Evolutionary conservation across 2,113 vertebrate genomes (phyloP).

Genomic region (Ivindomyrus marchei): DNA sequence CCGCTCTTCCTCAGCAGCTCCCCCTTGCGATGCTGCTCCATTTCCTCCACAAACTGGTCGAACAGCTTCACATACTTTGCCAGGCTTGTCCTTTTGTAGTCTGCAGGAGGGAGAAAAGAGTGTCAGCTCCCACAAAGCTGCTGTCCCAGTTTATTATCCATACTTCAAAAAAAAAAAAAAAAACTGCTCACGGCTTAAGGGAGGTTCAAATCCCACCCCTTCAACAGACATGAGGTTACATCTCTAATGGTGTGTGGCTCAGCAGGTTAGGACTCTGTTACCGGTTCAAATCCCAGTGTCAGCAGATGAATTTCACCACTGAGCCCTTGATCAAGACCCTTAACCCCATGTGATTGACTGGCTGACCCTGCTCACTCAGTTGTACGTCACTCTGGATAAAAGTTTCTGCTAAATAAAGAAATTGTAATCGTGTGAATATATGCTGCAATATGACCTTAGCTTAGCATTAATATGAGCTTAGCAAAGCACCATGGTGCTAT

Average conservation of each 20-base stretch:
- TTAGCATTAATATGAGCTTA: not conserved
- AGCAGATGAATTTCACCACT: not conserved
- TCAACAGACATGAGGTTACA: not conserved
- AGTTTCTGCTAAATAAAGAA: not conserved
- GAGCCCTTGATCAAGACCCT: not conserved
- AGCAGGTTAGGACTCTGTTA: not conserved
- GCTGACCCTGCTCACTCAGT: not conserved
- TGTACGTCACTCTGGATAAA: not conserved
- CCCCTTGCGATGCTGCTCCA: constrained; percentile 69
- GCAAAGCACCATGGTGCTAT: not conserved
- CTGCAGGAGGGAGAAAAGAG: constrained; percentile 48
- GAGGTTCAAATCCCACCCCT: not conserved
- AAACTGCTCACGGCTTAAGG: not conserved
- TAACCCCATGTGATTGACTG: not conserved
- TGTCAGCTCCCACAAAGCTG: not conserved
- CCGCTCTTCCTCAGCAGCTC: constrained; percentile 75
- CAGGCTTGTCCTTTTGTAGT: constrained; percentile 85
- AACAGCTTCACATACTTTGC: constrained; percentile 77
- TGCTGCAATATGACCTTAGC: not conserved
- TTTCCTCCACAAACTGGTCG: constrained; percentile 77
- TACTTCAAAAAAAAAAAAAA: not conserved
- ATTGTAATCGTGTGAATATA: not conserved
- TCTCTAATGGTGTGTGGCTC: not conserved
- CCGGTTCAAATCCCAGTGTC: not conserved
- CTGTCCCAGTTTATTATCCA: not conserved